phyloP scores from a whole-genome alignment of 2,888 invertebrate genomes.

The Lithophane socia region DNA sequence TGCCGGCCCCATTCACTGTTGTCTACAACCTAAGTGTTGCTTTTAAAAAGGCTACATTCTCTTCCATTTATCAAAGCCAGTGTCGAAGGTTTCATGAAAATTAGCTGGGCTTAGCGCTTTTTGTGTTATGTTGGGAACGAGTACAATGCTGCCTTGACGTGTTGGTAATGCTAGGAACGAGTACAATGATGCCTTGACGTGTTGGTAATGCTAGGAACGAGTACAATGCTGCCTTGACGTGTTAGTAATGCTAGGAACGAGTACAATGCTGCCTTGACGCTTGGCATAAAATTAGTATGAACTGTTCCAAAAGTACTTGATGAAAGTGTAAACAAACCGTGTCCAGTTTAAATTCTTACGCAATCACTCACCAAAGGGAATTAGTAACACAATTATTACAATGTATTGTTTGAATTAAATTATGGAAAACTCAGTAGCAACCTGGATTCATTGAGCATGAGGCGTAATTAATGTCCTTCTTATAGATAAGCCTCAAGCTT shows the following conservation, averaged over 20 bases:
- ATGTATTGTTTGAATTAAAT: no score
- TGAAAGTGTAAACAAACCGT: neutral
- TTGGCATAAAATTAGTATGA: neutral
- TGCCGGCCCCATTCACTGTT: slow-evolving; percentile 66
- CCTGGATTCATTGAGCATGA: neutral
- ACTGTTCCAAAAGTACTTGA: neutral
- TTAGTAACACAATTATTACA: neutral
- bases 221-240: neutral
- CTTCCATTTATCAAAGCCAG: slow-evolving; percentile 69
- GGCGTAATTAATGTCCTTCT: no score
- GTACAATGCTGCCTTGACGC: neutral
- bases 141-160: neutral
- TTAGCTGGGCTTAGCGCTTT: slow-evolving; percentile 58
- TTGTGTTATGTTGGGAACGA: slow-evolving; percentile 13
- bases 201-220: no score
- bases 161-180: neutral
- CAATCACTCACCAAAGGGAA: neutral
- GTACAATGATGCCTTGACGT: no score
- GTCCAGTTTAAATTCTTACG: neutral
- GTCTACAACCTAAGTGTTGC: slow-evolving; percentile 72
- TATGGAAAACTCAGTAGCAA: neutral
- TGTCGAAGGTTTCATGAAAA: slow-evolving; percentile 64
- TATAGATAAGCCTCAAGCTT: no score
- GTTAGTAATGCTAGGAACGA: neutral
- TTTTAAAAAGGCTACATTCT: slow-evolving; percentile 68